phyloP scores from a whole-genome alignment of 2,797 vertebrate genomes.

The Todus mexicanus region DNA sequence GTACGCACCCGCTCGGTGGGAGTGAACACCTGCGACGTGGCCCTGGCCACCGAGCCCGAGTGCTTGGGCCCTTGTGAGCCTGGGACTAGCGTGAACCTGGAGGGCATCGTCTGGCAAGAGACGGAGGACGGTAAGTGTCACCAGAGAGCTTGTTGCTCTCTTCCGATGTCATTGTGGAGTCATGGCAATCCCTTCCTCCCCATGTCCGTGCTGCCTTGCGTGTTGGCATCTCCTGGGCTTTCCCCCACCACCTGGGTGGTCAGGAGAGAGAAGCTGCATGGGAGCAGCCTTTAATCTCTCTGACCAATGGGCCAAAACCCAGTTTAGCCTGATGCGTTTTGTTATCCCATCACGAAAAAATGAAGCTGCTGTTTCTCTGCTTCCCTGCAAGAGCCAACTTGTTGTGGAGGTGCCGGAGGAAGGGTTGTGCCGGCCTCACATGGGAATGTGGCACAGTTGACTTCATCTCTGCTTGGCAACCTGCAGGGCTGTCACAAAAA shows the following conservation, averaged over 20 bases:
- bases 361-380: neutral
- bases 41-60: constrained; percentile 94
- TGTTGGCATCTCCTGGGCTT: neutral
- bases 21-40: constrained; percentile 95
- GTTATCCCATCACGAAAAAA: too few species aligned
- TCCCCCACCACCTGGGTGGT: neutral
- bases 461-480: constrained; percentile 42
- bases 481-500: constrained; percentile 14
- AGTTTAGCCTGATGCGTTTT: too few species aligned
- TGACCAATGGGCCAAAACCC: neutral
- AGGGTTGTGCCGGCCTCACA: neutral
- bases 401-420: neutral
- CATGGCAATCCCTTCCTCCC: neutral
- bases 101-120: constrained; percentile 99
- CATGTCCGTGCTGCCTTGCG: neutral
- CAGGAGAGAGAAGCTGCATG: neutral
- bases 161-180: neutral
- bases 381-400: neutral
- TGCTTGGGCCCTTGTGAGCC: constrained; percentile 98
- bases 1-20: constrained; percentile 96
- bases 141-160: neutral
- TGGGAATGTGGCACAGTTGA: neutral
- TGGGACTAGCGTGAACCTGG: constrained; percentile 96
- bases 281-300: neutral
- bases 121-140: constrained; percentile 92